Evolutionary conservation across 1,140 invertebrate genomes (phyloP).

Genomic region (Elymnias hypermnestra): DNA sequence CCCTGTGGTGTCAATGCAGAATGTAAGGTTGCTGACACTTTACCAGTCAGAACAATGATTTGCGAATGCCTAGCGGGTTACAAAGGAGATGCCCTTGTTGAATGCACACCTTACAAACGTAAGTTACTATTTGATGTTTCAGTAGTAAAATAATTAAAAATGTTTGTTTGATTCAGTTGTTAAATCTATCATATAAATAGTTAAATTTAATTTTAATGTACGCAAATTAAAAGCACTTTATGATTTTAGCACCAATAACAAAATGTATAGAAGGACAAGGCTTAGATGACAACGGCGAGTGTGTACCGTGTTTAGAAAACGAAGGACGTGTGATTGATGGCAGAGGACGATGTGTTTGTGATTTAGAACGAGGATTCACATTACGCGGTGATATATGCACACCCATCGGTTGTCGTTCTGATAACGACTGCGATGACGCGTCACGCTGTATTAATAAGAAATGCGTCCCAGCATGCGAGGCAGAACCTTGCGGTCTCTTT

Average conservation of each 20-base stretch:
- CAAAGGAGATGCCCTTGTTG: constrained; percentile 86
- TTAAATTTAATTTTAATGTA: too few species aligned
- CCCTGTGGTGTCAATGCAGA: constrained; percentile 89
- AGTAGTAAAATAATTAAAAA: too few species aligned
- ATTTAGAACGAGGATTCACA: constrained; percentile 83
- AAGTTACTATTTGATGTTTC: constrained; percentile 40
- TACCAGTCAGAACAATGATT: constrained; percentile 90
- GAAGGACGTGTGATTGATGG: constrained; percentile 85
- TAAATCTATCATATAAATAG: too few species aligned
- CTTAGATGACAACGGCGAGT: constrained; percentile 85
- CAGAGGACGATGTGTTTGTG: constrained; percentile 87
- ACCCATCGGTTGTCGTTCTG: constrained; percentile 83
- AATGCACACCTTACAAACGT: constrained; percentile 83
- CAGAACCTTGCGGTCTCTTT: constrained; percentile 82
- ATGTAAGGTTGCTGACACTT: constrained; percentile 88
- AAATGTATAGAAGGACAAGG: constrained; percentile 78
- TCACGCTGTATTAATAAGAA: constrained; percentile 84
- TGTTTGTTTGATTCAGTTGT: too few species aligned
- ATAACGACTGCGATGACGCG: constrained; percentile 87
- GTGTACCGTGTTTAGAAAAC: constrained; percentile 82
- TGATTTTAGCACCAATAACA: constrained; percentile 37
- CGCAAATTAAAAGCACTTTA: too few species aligned
- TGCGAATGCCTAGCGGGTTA: constrained; percentile 92
- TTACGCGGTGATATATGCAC: constrained; percentile 88
- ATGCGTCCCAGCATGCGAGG: constrained; percentile 86